Conservation (phyloP, 1,140 invertebrate genomes). For the Spodoptera frugiperda region DNA sequence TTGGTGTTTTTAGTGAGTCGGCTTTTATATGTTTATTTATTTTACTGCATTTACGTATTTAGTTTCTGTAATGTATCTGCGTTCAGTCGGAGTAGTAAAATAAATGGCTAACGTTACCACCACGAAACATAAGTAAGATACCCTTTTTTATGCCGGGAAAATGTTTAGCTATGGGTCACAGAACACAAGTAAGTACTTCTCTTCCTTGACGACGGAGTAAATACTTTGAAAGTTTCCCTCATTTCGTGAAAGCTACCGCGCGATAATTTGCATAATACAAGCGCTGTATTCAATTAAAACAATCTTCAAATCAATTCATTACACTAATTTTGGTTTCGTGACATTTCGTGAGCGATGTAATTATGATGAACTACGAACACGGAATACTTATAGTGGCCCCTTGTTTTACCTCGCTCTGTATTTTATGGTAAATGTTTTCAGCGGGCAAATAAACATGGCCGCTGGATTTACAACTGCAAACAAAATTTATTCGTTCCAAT, state of each 20-base stretch:
- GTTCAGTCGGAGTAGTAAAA: too few relatives aligned
- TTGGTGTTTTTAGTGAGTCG: too few relatives aligned
- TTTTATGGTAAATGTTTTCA: background rate
- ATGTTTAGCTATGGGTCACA: too few relatives aligned
- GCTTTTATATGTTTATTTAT: too few relatives aligned
- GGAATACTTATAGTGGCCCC: conserved; percentile 1
- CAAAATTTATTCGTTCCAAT: too few relatives aligned
- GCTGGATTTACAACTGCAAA: too few relatives aligned
- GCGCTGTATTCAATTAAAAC: conserved; percentile 15
- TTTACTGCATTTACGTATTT: too few relatives aligned
- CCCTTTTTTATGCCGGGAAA: too few relatives aligned
- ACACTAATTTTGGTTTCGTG: conserved; percentile 4
- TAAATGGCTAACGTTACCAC: background rate
- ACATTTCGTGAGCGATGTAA: conserved; percentile 26
- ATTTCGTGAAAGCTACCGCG: background rate
- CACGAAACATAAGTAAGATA: too few relatives aligned
- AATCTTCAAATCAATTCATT: conserved; percentile 25
- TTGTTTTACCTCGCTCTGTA: background rate
- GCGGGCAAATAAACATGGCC: too few relatives aligned
- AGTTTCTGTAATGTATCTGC: too few relatives aligned
- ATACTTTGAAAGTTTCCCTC: background rate
- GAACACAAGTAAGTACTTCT: background rate
- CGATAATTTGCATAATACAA: conserved; percentile 3
- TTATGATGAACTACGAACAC: conserved; percentile 29
- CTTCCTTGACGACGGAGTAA: background rate